These are phyloP conservation scores for Syrphus vitripennis DNA, from an alignment of 2,888 invertebrate genomes.

Conservation along the genomic window DNA sequence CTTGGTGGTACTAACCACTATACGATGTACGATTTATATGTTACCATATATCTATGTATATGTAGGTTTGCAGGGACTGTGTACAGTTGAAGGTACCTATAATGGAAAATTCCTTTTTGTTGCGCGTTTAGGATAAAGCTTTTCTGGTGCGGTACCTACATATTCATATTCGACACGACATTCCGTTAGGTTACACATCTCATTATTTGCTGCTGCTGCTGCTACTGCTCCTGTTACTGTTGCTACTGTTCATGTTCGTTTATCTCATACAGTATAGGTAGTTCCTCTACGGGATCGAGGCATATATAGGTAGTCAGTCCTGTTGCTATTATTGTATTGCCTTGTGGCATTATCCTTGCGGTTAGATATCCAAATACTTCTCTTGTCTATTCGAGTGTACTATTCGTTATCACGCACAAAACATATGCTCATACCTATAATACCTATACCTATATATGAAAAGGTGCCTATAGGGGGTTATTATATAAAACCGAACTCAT, in stretches of 20 bases:
- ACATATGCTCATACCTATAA: background rate
- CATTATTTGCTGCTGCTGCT: slow-evolving; percentile 36
- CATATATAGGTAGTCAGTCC: no score
- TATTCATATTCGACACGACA: slow-evolving; percentile 30
- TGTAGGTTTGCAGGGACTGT: background rate
- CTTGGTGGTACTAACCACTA: slow-evolving; percentile 60
- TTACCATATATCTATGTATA: background rate
- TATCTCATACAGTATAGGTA: background rate
- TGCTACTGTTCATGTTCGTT: background rate
- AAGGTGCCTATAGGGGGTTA: no score
- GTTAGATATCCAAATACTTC: background rate
- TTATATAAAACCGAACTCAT: background rate
- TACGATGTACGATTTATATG: slow-evolving; percentile 36
- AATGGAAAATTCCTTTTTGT: slow-evolving; percentile 37
- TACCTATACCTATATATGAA: no score
- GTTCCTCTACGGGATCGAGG: background rate
- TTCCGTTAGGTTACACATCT: slow-evolving; percentile 46
- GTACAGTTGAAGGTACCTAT: no score
- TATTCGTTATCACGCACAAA: background rate
- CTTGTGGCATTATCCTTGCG: slow-evolving; percentile 20
- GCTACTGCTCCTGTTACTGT: background rate
- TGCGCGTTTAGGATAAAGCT: background rate
- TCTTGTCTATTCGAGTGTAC: background rate
- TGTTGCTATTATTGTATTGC: background rate
- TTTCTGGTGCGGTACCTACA: slow-evolving; percentile 8